These are phyloP conservation scores for Ondatra zibethicus DNA, from an alignment of 2,113 vertebrate species.

Conservation along the genomic window DNA sequence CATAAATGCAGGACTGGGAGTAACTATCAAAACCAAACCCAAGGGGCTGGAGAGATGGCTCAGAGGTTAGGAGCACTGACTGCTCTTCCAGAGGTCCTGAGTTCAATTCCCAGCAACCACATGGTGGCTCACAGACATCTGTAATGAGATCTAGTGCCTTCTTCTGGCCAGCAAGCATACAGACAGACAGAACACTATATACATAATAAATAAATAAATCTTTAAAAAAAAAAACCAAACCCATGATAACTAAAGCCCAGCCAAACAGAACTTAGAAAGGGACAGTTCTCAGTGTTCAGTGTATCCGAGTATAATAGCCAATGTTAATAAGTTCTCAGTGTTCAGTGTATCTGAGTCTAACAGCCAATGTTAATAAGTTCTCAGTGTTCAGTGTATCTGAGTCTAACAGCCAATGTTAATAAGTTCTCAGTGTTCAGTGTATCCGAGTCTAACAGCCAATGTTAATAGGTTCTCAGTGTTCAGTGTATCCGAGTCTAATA, in stretches of 20 bases:
- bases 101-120: no score
- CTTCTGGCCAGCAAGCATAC: no score
- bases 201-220: no score
- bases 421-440: background rate
- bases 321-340: background rate
- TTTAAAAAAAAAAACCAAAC: conserved; percentile 47
- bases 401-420: no score
- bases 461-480: background rate
- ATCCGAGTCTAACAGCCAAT: background rate
- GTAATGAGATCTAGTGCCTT: no score
- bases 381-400: background rate
- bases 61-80: no score
- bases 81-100: no score
- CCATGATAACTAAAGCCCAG: background rate
- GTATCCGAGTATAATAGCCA: background rate
- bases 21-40: conserved; percentile 3
- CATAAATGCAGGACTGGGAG: background rate
- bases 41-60: no score
- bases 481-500: background rate
- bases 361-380: background rate
- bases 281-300: background rate
- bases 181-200: no score
- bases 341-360: background rate
- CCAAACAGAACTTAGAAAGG: conserved; percentile 20
- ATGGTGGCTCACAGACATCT: no score